These are phyloP conservation scores for Epinotia nisella DNA, from an alignment of 2,888 invertebrate genomes.

Conservation along the genomic window DNA sequence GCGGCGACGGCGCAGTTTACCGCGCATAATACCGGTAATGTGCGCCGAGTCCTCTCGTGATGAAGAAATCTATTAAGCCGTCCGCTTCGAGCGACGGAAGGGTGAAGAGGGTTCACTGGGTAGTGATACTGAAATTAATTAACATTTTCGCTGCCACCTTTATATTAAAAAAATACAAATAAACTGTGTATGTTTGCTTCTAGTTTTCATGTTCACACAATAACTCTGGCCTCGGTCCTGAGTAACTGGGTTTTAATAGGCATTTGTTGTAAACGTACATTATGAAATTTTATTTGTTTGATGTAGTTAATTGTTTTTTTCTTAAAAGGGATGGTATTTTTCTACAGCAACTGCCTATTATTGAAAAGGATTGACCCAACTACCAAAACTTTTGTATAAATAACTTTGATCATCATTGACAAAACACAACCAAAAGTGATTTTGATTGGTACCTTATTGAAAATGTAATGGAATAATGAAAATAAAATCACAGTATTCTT, in stretches of 20 bases:
- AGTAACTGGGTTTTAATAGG: neutral
- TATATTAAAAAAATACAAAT: too few species aligned
- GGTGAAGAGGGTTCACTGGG: slow-evolving; percentile 22
- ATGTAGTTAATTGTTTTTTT: too few species aligned
- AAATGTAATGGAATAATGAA: neutral
- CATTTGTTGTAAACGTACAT: neutral
- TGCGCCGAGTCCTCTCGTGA: slow-evolving; percentile 51
- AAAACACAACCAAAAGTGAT: neutral
- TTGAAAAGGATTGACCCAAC: too few species aligned
- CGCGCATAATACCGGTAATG: slow-evolving; percentile 56
- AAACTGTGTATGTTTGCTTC: too few species aligned
- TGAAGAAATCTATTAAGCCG: slow-evolving; percentile 61
- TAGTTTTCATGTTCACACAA: too few species aligned
- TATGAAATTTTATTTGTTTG: too few species aligned
- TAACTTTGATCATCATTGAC: neutral
- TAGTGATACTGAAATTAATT: neutral
- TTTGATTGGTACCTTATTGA: neutral
- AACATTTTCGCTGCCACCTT: too few species aligned
- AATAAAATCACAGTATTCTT: neutral
- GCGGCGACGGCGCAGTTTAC: slow-evolving; percentile 50
- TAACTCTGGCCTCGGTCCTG: too few species aligned
- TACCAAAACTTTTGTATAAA: too few species aligned
- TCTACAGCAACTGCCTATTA: too few species aligned
- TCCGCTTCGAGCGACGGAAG: slow-evolving; percentile 44
- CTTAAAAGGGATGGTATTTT: too few species aligned